These are phyloP conservation scores for Pseudoatta argentina DNA, from an alignment of 1,140 invertebrate genomes.

Conservation along the genomic window DNA sequence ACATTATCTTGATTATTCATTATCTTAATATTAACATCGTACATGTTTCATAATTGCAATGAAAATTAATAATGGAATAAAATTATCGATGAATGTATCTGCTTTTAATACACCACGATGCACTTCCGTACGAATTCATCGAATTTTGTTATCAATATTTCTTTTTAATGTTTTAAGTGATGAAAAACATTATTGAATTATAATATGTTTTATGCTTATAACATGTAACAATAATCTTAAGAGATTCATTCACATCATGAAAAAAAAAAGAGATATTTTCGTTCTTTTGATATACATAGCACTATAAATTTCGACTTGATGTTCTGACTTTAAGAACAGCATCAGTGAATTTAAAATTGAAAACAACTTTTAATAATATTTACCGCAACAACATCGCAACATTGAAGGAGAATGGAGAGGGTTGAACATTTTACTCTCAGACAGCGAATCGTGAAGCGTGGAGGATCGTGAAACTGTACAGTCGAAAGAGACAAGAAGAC, in stretches of 20 bases:
- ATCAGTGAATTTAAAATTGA: constrained; percentile 44
- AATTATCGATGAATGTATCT: neutral
- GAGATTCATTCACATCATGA: neutral
- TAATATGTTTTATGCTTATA: neutral
- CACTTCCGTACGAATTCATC: neutral
- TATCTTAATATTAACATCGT: neutral
- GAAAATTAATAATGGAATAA: constrained; percentile 15
- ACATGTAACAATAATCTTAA: neutral
- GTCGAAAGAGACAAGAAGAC: constrained; percentile 33
- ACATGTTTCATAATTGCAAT: neutral
- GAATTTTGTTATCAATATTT: neutral
- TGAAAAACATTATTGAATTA: neutral
- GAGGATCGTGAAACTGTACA: constrained; percentile 5
- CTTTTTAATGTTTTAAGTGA: neutral
- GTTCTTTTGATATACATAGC: neutral
- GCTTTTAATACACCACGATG: neutral
- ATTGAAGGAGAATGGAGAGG: neutral
- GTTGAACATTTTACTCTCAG: constrained; percentile 31
- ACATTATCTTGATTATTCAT: constrained; percentile 14
- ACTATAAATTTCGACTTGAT: neutral
- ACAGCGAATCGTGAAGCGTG: constrained; percentile 29
- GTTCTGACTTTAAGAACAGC: neutral
- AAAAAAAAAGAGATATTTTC: neutral
- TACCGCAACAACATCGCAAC: neutral
- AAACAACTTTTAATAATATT: constrained; percentile 55